Evolutionary conservation across 2,797 vertebrate genomes (phyloP).

Genomic region (Tadarida brasiliensis): DNA sequence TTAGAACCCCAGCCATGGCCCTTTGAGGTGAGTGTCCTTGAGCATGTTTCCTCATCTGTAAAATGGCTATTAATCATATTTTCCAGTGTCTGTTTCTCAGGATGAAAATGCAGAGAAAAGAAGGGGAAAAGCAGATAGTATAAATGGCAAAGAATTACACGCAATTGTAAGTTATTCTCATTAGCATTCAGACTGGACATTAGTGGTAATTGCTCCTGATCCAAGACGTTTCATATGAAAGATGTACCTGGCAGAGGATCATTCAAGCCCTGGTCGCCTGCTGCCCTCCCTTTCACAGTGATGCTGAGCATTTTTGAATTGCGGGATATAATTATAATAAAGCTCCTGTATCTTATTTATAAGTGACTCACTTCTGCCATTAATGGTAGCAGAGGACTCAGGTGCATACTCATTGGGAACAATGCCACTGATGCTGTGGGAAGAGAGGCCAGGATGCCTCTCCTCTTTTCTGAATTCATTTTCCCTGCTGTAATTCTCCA

Average conservation of each 20-base stretch:
- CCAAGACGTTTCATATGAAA: slow-evolving; percentile 77
- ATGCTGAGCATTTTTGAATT: slow-evolving; percentile 64
- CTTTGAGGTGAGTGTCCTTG: neutral
- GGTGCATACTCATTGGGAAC: slow-evolving; percentile 39
- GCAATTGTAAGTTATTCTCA: slow-evolving; percentile 73
- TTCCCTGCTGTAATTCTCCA: slow-evolving; percentile 50
- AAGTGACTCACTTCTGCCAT: slow-evolving; percentile 80
- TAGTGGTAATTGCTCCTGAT: slow-evolving; percentile 74
- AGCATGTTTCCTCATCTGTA: slow-evolving; percentile 32
- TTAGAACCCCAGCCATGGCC: neutral
- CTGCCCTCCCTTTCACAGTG: slow-evolving; percentile 75
- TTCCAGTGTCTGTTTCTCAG: slow-evolving; percentile 13
- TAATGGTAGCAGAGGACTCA: slow-evolving; percentile 74
- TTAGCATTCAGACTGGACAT: slow-evolving; percentile 75
- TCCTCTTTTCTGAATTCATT: slow-evolving; percentile 25
- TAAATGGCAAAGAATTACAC: slow-evolving; percentile 71
- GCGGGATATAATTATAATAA: slow-evolving; percentile 72
- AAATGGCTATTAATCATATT: slow-evolving; percentile 35
- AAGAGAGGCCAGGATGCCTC: neutral
- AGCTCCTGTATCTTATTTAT: slow-evolving; percentile 74
- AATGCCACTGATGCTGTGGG: slow-evolving; percentile 38
- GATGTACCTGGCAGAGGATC: slow-evolving; percentile 74
- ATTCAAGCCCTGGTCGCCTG: slow-evolving; percentile 72
- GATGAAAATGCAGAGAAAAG: slow-evolving; percentile 21
- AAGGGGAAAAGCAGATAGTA: neutral